Evolutionary conservation across 2,888 invertebrate genomes (phyloP).

Genomic region (Ichneumoninae sp.): DNA sequence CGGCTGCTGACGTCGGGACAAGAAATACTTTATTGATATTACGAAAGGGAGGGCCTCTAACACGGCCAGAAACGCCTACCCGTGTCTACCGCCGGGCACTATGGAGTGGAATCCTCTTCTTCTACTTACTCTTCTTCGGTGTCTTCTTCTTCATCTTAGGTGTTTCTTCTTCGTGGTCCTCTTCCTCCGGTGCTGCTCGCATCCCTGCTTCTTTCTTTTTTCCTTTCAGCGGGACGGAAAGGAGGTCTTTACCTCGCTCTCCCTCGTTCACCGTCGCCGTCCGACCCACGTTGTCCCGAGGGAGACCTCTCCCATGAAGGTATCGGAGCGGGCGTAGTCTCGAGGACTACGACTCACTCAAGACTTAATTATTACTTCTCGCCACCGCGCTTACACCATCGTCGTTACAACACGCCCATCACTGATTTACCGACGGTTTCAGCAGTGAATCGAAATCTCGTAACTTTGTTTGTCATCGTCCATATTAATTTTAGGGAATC

Average conservation of each 20-base stretch:
- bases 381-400: background rate
- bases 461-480: background rate
- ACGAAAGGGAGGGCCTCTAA: constrained; percentile 66
- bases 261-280: constrained; percentile 14
- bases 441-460: background rate
- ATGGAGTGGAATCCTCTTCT: constrained; percentile 29
- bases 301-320: background rate
- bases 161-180: constrained; percentile 50
- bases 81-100: constrained; percentile 53
- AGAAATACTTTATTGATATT: constrained; percentile 73
- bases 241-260: constrained; percentile 12
- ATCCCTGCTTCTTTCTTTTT: constrained; percentile 5
- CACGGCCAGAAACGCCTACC: constrained; percentile 53
- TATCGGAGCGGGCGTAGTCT: background rate
- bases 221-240: background rate
- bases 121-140: constrained; percentile 32
- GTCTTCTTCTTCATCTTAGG: constrained; percentile 40
- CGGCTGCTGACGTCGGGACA: constrained; percentile 70
- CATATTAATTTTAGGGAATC: background rate
- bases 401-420: background rate
- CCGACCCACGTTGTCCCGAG: constrained; percentile 18
- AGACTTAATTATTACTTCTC: constrained; percentile 49
- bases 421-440: constrained; percentile 22
- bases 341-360: background rate
- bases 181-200: constrained; percentile 23